These are phyloP conservation scores for Ophthalmolycus amberensis DNA, from an alignment of 2,113 vertebrate species.

Conservation along the genomic window DNA sequence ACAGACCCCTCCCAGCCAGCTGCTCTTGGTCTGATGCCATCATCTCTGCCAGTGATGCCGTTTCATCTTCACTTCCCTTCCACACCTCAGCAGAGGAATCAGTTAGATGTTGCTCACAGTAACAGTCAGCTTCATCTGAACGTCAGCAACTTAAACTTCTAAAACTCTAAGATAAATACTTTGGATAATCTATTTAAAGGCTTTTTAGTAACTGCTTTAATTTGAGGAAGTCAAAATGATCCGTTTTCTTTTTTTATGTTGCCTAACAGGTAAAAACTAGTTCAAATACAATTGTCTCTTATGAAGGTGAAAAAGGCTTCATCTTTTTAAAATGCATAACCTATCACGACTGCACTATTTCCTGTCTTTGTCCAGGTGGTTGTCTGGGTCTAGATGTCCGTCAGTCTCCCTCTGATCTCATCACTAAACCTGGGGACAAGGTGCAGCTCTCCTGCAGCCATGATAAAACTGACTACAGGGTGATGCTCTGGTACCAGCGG, in stretches of 20 bases:
- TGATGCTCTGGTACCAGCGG: constrained; percentile 70
- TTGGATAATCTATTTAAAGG: neutral
- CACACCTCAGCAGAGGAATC: neutral
- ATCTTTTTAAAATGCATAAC: neutral
- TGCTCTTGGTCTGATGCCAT: neutral
- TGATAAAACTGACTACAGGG: constrained; percentile 16
- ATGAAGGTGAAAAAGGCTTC: neutral
- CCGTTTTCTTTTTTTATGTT: neutral
- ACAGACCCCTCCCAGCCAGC: constrained; percentile 1
- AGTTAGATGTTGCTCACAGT: neutral
- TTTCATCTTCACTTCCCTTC: neutral
- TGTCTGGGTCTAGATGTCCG: constrained; percentile 21
- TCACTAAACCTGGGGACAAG: constrained; percentile 16
- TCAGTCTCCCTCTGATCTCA: constrained; percentile 42
- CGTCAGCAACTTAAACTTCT: neutral
- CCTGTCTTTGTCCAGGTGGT: neutral
- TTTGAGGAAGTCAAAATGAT: constrained; percentile 13
- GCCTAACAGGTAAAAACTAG: constrained; percentile 28
- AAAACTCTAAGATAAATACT: neutral
- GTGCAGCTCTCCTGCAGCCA: constrained; percentile 61
- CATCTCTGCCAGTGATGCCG: neutral
- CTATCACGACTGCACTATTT: neutral
- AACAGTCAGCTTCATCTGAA: neutral
- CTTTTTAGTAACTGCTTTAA: neutral
- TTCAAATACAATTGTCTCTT: neutral